These are phyloP conservation scores for Copidosoma aretas DNA, from an alignment of 2,888 invertebrate species.

Conservation along the genomic window DNA sequence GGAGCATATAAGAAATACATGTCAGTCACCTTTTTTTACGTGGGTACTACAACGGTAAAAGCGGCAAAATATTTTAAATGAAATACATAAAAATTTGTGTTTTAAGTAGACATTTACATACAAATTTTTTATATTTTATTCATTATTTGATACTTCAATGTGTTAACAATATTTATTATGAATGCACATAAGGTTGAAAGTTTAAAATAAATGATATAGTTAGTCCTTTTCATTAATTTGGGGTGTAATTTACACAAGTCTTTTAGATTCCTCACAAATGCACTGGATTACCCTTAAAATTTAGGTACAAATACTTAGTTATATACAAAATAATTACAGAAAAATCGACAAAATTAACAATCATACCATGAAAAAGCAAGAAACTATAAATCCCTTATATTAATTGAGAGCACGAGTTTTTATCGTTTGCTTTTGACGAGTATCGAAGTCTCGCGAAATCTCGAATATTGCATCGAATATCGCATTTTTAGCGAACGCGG, in stretches of 20 bases:
- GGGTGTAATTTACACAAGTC: constrained; percentile 27
- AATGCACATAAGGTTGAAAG: neutral
- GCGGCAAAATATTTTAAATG: constrained; percentile 28
- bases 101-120: constrained; percentile 11
- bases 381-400: neutral
- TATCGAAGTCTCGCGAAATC: too few relatives aligned
- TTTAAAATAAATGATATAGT: constrained; percentile 1
- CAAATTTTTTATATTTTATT: neutral
- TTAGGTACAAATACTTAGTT: constrained; percentile 24
- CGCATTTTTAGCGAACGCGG: too few relatives aligned
- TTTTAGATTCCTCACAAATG: constrained; percentile 23
- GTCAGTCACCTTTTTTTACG: too few relatives aligned
- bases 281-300: neutral
- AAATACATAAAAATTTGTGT: constrained; percentile 22
- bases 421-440: too few relatives aligned
- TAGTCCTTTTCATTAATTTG: constrained; percentile 31
- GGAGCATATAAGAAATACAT: too few relatives aligned
- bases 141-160: neutral
- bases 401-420: too few relatives aligned
- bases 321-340: constrained; percentile 14
- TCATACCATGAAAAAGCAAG: neutral
- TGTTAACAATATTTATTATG: constrained; percentile 17
- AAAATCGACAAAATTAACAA: neutral
- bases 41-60: constrained; percentile 32
- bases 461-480: too few relatives aligned